Evolutionary conservation across 2,113 vertebrate genomes (phyloP).

Genomic region (Myotis yumanensis): DNA sequence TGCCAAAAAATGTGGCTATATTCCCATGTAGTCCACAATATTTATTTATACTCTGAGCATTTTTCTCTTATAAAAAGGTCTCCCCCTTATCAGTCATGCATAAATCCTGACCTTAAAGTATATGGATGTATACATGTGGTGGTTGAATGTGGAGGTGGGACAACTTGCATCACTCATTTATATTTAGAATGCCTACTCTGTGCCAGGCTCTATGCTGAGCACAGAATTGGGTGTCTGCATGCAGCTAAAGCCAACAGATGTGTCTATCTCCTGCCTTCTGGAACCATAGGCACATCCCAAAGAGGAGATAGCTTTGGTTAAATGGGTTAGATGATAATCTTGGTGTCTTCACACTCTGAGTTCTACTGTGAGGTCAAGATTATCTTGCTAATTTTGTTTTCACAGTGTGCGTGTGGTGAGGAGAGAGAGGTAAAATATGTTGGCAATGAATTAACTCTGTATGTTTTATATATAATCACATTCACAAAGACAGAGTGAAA

Average conservation of each 20-base stretch:
- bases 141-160: background rate
- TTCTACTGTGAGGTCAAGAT: background rate
- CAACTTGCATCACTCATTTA: background rate
- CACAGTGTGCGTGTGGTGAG: background rate
- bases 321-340: background rate
- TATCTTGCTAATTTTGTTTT: conserved; percentile 23
- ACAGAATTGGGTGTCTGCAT: background rate
- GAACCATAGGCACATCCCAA: background rate
- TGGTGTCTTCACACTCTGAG: background rate
- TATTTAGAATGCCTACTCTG: background rate
- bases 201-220: background rate
- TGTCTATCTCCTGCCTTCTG: too few species aligned
- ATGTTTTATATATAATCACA: background rate
- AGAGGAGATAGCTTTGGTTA: background rate
- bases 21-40: conserved; percentile 18
- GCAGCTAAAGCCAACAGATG: background rate
- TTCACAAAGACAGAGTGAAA: background rate
- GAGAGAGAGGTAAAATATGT: background rate
- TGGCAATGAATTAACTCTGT: background rate
- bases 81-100: background rate
- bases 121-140: background rate
- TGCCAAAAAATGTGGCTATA: background rate
- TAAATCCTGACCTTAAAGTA: background rate
- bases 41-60: background rate
- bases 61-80: background rate